These are phyloP conservation scores for Stegastes partitus DNA, from an alignment of 2,113 vertebrate species.

Conservation along the genomic window DNA sequence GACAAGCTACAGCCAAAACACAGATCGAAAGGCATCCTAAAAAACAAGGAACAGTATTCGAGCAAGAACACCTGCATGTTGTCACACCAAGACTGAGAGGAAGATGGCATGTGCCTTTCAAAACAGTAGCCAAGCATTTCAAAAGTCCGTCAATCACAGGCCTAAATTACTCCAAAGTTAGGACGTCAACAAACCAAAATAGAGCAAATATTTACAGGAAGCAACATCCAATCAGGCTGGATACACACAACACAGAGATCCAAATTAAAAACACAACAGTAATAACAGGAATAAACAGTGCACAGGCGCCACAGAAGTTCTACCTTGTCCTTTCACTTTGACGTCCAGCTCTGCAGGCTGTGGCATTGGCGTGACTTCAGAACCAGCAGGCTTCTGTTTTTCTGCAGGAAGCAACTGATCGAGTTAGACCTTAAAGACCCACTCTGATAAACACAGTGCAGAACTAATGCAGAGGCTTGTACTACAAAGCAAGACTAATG, in stretches of 20 bases:
- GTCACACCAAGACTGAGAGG: no score
- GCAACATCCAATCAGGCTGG: no score
- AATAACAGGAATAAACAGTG: slow-evolving; percentile 6
- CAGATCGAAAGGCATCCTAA: background rate
- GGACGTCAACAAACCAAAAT: no score
- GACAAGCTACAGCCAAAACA: background rate
- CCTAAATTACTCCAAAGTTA: no score
- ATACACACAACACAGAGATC: no score
- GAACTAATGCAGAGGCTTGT: background rate
- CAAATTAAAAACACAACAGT: background rate
- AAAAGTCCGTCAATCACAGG: no score
- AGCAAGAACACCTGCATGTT: background rate
- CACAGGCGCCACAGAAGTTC: background rate
- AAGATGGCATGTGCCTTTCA: no score
- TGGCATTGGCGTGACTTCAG: slow-evolving; percentile 11
- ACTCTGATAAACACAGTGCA: background rate
- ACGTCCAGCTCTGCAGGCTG: background rate
- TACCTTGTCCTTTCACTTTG: background rate
- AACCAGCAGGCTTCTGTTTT: background rate
- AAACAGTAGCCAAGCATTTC: no score
- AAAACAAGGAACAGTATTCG: no score
- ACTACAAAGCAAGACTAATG: no score
- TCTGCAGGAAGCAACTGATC: background rate
- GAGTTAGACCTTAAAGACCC: background rate
- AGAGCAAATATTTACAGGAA: no score